phyloP scores from a whole-genome alignment of 1,140 invertebrate genomes.

The Dufourea novaeangliae region DNA sequence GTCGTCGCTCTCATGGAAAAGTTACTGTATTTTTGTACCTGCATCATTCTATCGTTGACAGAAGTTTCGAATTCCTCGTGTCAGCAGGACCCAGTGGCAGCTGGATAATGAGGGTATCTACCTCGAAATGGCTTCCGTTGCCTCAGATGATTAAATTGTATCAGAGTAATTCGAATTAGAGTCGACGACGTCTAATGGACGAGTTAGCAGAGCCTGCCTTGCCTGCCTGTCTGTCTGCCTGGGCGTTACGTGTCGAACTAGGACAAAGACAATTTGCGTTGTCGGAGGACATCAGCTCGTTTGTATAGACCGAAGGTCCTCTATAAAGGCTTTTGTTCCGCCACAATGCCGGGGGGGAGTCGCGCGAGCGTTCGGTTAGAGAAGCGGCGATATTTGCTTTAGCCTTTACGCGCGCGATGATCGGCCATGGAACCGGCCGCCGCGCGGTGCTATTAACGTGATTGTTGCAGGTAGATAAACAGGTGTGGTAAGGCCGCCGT shows the following conservation, averaged over 20 bases:
- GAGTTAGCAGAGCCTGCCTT: constrained; percentile 18
- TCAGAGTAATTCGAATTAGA: background rate
- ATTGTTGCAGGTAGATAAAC: constrained; percentile 42
- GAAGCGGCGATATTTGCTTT: constrained; percentile 23
- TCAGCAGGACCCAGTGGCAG: too few species aligned
- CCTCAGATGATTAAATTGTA: background rate
- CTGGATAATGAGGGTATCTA: background rate
- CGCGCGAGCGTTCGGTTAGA: constrained; percentile 33
- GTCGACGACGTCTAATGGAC: background rate
- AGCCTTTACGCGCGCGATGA: constrained; percentile 42
- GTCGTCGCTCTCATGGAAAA: too few species aligned
- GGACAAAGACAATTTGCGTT: constrained; percentile 52
- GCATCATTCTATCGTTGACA: too few species aligned
- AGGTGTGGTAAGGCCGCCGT: constrained; percentile 13
- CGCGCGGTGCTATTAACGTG: constrained; percentile 37
- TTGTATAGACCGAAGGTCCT: constrained; percentile 57
- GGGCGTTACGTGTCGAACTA: constrained; percentile 31
- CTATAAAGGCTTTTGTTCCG: constrained; percentile 50
- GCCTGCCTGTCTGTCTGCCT: too few species aligned
- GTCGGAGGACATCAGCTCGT: constrained; percentile 47
- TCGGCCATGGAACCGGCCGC: constrained; percentile 10
- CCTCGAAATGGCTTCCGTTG: background rate
- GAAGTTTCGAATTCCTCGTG: background rate
- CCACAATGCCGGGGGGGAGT: constrained; percentile 31
- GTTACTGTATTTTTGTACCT: too few species aligned